phyloP scores from a whole-genome alignment of 2,797 vertebrate genomes.

The Atherinosoma microstoma region DNA sequence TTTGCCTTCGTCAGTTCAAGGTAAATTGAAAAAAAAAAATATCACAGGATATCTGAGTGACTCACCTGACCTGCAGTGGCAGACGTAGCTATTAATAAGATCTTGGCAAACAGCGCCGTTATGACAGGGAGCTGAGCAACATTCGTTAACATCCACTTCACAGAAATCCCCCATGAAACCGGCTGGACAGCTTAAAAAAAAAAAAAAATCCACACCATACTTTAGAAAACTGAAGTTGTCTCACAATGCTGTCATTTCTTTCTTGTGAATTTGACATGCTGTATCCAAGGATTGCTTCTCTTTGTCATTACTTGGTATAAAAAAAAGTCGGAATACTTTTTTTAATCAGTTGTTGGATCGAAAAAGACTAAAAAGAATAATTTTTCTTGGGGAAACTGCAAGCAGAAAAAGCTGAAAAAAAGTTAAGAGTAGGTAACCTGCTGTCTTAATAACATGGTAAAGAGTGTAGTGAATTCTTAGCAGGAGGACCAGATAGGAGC shows the following conservation, averaged over 20 bases:
- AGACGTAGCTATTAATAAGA: constrained; percentile 87
- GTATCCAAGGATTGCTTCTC: constrained; percentile 34
- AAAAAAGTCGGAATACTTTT: neutral
- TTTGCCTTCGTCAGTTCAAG: constrained; percentile 41
- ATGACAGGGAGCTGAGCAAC: constrained; percentile 87
- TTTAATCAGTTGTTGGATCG: constrained; percentile 6
- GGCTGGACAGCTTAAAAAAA: constrained; percentile 85
- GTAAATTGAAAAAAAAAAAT: constrained; percentile 42
- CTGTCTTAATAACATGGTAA: neutral
- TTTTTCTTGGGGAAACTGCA: neutral
- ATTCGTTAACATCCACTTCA: constrained; percentile 90
- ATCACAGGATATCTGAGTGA: constrained; percentile 60
- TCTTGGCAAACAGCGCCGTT: constrained; percentile 87
- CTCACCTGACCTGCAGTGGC: constrained; percentile 90
- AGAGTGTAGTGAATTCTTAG: neutral
- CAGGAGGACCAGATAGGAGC: too few relatives aligned
- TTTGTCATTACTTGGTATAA: constrained; percentile 37
- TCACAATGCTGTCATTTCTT: constrained; percentile 45
- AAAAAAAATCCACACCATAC: constrained; percentile 35
- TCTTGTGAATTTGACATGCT: constrained; percentile 30
- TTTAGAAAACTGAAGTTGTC: constrained; percentile 41
- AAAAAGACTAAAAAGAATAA: too few relatives aligned
- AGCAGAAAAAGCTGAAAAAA: neutral
- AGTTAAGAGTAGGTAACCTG: neutral
- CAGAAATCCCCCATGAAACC: constrained; percentile 89